A percentile compares a stretch with the other conserved stretches of the same genome.
Conservation (phyloP, 23 tunicate species). For the Clavelina lepadiformis region DNA sequence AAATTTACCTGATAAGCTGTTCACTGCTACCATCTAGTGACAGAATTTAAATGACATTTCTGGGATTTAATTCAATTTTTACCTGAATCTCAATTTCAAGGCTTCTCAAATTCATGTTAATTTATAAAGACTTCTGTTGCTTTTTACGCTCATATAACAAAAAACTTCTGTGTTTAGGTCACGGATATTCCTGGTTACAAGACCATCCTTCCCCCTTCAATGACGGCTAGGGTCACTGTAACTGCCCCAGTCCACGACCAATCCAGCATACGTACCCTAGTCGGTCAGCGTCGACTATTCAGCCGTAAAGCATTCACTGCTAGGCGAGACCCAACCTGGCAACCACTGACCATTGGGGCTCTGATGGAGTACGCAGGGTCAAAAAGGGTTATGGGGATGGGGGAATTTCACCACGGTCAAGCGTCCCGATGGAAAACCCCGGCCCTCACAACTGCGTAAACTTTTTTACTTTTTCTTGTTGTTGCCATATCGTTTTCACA, state of each 20-base stretch:
- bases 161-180: too few species aligned
- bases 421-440: slow-evolving; percentile 54
- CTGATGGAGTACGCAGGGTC: slow-evolving; percentile 80
- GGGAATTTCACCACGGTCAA: slow-evolving; percentile 53
- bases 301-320: slow-evolving; percentile 5
- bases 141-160: too few species aligned
- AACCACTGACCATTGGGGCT: slow-evolving; percentile 84
- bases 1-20: too few species aligned
- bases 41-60: too few species aligned
- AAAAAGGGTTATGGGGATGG: slow-evolving; percentile 34
- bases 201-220: slow-evolving; percentile 55
- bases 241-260: slow-evolving; percentile 79
- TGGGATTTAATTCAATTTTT: too few species aligned
- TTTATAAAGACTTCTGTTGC: too few species aligned
- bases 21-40: too few species aligned
- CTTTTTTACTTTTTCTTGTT: too few species aligned
- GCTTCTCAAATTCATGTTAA: too few species aligned
- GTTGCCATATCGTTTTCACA: too few species aligned
- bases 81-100: too few species aligned
- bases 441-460: slow-evolving; percentile 32
- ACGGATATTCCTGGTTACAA: slow-evolving; percentile 81
- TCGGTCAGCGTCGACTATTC: slow-evolving; percentile 12
- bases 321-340: slow-evolving; percentile 67
- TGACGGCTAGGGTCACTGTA: slow-evolving; percentile 49
- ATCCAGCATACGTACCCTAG: slow-evolving; percentile 1